Evolutionary conservation across 2,888 invertebrate genomes (phyloP).

Genomic region (Biston betularia): DNA sequence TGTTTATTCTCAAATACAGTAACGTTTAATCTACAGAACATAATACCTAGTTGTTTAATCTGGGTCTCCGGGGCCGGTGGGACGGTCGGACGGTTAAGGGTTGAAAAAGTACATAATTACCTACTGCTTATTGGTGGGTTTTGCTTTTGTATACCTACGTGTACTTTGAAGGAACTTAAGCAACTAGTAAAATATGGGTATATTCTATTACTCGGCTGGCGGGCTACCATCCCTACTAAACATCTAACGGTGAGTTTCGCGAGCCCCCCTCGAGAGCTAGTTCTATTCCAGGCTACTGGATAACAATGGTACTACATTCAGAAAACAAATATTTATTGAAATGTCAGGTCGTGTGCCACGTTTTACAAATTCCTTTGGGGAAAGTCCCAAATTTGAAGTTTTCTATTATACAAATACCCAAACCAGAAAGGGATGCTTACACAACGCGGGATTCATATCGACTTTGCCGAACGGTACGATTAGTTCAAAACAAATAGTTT

Average conservation of each 20-base stretch:
- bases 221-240: no score
- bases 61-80: not conserved
- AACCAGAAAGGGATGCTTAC: slow-evolving; percentile 8
- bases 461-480: slow-evolving; percentile 6
- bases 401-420: not conserved
- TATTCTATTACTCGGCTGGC: no score
- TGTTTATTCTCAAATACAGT: slow-evolving; percentile 12
- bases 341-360: not conserved
- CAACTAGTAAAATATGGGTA: no score
- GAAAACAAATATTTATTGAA: no score
- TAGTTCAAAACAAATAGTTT: slow-evolving; percentile 32
- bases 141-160: no score
- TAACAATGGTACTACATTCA: no score
- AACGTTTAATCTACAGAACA: slow-evolving; percentile 16
- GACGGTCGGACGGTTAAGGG: not conserved
- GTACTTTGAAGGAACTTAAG: no score
- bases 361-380: not conserved
- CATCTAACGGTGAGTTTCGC: no score
- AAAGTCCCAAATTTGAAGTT: not conserved
- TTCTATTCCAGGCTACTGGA: no score
- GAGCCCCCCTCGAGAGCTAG: no score
- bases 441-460: slow-evolving; percentile 5
- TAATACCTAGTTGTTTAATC: slow-evolving; percentile 14
- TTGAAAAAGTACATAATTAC: not conserved
- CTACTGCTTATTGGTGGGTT: not conserved